Conservation (phyloP, 1,140 invertebrate genomes). For the Cotesia vestalis region DNA sequence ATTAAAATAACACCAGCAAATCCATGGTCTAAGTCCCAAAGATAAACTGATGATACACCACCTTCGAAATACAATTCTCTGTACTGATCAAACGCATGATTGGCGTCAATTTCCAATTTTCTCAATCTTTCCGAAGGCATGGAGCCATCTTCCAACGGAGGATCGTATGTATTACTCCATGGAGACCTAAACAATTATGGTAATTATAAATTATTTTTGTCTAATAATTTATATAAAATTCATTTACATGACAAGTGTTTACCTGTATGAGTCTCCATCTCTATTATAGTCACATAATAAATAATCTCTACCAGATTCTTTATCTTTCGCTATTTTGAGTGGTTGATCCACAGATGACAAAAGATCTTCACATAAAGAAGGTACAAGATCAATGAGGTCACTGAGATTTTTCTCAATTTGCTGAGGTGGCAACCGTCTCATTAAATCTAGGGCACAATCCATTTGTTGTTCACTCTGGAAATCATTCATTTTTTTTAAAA, state of each 20-base stretch:
- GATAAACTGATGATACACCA: conserved; percentile 98
- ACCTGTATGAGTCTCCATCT: conserved; percentile 98
- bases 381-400: conserved; percentile 97
- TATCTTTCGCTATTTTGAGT: conserved; percentile 96
- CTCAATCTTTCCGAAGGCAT: conserved; percentile 96
- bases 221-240: conserved; percentile 11
- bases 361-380: conserved; percentile 94
- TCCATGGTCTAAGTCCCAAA: conserved; percentile 99
- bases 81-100: conserved; percentile 98
- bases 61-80: conserved; percentile 99
- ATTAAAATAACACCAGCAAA: conserved; percentile 99
- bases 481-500: conserved; percentile 38
- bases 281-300: conserved; percentile 98
- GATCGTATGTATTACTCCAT: conserved; percentile 99
- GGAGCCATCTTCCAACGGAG: conserved; percentile 96
- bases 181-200: conserved; percentile 78
- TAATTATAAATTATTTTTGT: conserved; percentile 21
- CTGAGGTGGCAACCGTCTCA: conserved; percentile 97
- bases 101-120: conserved; percentile 97
- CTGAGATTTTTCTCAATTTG: conserved; percentile 98
- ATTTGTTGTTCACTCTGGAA: conserved; percentile 95
- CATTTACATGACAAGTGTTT: conserved; percentile 23
- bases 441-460: conserved; percentile 98
- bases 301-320: conserved; percentile 94
- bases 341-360: conserved; percentile 98